Conservation (phyloP, 2,113 vertebrate genomes). For the Atlantisia rogersi region DNA sequence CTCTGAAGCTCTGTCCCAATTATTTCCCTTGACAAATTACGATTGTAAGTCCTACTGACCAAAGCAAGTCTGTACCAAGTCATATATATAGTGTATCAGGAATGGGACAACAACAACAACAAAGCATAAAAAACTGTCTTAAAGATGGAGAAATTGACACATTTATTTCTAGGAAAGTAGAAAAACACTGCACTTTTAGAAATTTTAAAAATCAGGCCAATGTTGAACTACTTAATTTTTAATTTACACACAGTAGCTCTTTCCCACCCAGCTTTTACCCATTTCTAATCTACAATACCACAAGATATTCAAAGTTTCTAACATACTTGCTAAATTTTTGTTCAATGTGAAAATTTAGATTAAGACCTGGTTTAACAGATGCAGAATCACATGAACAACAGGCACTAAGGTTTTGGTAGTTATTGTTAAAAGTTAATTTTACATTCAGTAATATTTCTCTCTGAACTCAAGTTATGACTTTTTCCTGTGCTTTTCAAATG, state of each 20-base stretch:
- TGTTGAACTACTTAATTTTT: not conserved
- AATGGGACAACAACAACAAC: not conserved
- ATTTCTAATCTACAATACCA: not conserved
- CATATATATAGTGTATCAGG: not conserved
- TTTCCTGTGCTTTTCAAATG: not conserved
- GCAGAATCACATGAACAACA: not conserved
- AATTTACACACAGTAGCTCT: not conserved
- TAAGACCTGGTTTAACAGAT: not conserved
- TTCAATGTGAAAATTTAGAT: not conserved
- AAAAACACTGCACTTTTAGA: not conserved
- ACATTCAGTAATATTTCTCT: not conserved
- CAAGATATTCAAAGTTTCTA: not conserved
- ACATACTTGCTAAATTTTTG: not conserved
- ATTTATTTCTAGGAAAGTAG: not conserved
- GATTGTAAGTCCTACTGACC: not conserved
- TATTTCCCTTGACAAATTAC: not conserved
- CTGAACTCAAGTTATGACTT: not conserved
- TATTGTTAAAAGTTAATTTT: not conserved
- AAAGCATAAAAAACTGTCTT: not conserved
- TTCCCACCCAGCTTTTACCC: not conserved
- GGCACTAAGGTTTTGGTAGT: not conserved
- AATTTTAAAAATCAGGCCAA: not conserved
- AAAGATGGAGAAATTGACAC: not conserved
- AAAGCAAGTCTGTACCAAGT: not conserved
- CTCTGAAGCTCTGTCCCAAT: not conserved